These are phyloP conservation scores for Pampus argenteus DNA, from an alignment of 2,797 vertebrate species.

Conservation along the genomic window DNA sequence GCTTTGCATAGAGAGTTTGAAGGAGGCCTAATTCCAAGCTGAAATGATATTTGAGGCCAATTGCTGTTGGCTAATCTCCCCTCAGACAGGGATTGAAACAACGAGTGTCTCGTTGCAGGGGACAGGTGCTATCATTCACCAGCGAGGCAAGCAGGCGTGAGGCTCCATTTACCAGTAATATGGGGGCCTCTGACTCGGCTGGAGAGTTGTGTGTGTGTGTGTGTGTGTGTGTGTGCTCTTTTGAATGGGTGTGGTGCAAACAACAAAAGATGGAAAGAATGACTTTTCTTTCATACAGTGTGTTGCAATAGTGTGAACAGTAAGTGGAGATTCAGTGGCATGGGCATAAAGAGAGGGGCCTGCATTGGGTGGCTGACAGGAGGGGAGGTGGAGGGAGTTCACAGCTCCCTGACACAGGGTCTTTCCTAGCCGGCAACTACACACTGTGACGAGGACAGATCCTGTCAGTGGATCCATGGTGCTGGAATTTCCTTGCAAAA, in stretches of 20 bases:
- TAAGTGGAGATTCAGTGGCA: conserved; percentile 45
- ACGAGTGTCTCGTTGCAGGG: conserved; percentile 79
- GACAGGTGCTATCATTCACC: conserved; percentile 84
- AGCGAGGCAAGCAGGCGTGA: conserved; percentile 57
- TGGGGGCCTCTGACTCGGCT: conserved; percentile 45
- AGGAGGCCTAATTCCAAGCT: conserved; percentile 73
- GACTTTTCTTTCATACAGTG: conserved; percentile 51
- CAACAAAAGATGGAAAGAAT: conserved; percentile 50
- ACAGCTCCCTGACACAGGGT: conserved; percentile 65
- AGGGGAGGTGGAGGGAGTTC: conserved; percentile 59
- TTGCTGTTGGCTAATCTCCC: conserved; percentile 80
- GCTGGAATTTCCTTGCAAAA: conserved; percentile 78
- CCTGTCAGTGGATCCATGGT: conserved; percentile 75
- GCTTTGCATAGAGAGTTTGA: conserved; percentile 58
- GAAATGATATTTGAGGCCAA: conserved; percentile 81
- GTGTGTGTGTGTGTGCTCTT: conserved; percentile 31
- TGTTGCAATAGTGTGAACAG: conserved; percentile 30
- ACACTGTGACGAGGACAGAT: conserved; percentile 79
- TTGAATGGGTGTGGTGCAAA: conserved; percentile 41
- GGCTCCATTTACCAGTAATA: conserved; percentile 76
- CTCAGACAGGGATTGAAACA: conserved; percentile 80
- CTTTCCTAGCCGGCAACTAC: conserved; percentile 67
- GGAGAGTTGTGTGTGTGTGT: conserved; percentile 17
- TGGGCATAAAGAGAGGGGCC: conserved; percentile 37
- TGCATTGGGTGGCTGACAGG: conserved; percentile 41